Percentiles rank a stretch among this genome's conserved stretches.
phyloP scores from a whole-genome alignment of 1,140 invertebrate genomes.

The Bombus sibiricus region DNA sequence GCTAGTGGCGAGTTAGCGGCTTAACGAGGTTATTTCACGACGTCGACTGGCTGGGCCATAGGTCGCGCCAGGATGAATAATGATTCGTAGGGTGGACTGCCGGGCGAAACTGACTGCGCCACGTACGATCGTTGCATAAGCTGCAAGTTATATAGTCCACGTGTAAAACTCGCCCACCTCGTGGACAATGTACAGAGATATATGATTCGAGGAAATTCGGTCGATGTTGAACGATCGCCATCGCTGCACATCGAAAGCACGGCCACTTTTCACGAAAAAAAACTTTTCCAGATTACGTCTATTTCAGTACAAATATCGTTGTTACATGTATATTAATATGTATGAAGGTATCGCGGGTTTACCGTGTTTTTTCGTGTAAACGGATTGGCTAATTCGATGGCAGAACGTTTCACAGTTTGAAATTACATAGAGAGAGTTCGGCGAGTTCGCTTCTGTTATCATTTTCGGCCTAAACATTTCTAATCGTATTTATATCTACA shows the following conservation, averaged over 20 bases:
- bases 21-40: constrained; percentile 77
- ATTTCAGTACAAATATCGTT: neutral
- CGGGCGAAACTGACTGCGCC: constrained; percentile 22
- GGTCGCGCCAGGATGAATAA: constrained; percentile 82
- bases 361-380: no score
- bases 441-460: no score
- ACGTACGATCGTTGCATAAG: constrained; percentile 33
- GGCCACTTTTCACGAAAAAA: neutral
- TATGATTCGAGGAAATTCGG: constrained; percentile 42
- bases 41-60: constrained; percentile 61
- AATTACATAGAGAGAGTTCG: no score
- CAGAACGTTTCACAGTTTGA: no score
- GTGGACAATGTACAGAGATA: constrained; percentile 41
- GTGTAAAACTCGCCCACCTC: constrained; percentile 30
- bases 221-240: neutral
- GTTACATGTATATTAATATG: neutral
- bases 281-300: neutral
- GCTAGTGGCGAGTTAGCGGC: constrained; percentile 66
- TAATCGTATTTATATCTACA: no score
- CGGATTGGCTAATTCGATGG: no score
- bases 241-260: no score
- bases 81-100: constrained; percentile 77
- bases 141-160: constrained; percentile 17
- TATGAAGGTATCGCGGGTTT: no score
- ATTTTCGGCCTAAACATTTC: no score